A percentile compares a stretch with the other conserved stretches of the same genome.
Evolutionary conservation across 2,888 invertebrate species (phyloP).

Genomic region (Enchytraeus crypticus): DNA sequence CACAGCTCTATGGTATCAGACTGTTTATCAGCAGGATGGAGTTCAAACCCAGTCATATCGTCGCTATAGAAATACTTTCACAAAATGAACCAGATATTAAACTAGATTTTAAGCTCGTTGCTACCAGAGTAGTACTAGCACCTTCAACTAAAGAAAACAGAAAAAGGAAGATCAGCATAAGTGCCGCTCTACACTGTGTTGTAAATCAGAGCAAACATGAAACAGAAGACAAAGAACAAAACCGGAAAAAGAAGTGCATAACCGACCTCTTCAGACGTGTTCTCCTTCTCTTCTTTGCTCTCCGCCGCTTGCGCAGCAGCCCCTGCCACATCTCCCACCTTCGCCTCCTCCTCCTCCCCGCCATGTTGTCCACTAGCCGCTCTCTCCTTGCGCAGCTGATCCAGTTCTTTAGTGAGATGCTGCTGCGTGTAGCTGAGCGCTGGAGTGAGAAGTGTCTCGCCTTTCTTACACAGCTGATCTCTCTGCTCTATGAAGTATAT

Average conservation of each 20-base stretch:
- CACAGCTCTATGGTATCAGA: background rate
- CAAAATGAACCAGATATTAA: no score
- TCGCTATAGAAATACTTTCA: background rate
- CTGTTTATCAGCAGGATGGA: background rate
- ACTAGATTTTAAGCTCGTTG: no score
- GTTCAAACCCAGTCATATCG: background rate
- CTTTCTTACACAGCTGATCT: slow-evolving; percentile 66
- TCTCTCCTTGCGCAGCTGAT: slow-evolving; percentile 58
- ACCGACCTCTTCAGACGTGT: no score
- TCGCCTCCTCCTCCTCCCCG: slow-evolving; percentile 33
- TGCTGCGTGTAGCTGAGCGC: slow-evolving; percentile 72
- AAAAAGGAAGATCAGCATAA: no score
- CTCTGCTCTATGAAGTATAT: slow-evolving; percentile 68
- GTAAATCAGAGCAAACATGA: no score
- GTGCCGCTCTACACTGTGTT: no score
- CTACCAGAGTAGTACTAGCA: no score
- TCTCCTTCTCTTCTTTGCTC: background rate
- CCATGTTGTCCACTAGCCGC: slow-evolving; percentile 48
- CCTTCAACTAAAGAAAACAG: no score
- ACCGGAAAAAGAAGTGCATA: no score
- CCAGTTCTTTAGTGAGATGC: slow-evolving; percentile 54
- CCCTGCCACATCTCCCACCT: background rate
- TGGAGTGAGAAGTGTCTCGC: slow-evolving; percentile 72
- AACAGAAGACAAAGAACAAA: no score
- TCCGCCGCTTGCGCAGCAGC: background rate